Evolutionary conservation across 1,140 invertebrate genomes (phyloP).

Genomic region (Dendrolimus punctatus): DNA sequence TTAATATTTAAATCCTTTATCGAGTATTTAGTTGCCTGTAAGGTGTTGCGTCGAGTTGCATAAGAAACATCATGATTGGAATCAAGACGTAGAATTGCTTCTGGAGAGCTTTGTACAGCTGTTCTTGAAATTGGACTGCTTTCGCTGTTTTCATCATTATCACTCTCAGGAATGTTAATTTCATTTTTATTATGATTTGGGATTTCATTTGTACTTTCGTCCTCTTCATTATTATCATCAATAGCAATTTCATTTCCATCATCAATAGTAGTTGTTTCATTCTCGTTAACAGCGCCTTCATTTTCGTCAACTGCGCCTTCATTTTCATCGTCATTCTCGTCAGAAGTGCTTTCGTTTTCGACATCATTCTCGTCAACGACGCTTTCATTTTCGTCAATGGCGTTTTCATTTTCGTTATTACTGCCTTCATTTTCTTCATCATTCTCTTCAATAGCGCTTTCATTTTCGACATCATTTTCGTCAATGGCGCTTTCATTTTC

Average conservation of each 20-base stretch:
- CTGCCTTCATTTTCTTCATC: slow-evolving; percentile 6
- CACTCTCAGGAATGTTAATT: no score
- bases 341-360: slow-evolving; percentile 3
- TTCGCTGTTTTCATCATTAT: no score
- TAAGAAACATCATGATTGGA: slow-evolving; percentile 30
- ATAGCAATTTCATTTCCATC: slow-evolving; percentile 2
- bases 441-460: slow-evolving; percentile 11
- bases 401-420: slow-evolving; percentile 1
- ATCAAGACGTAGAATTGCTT: slow-evolving; percentile 31
- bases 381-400: slow-evolving; percentile 7
- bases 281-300: slow-evolving; percentile 1
- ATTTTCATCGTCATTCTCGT: slow-evolving; percentile 5
- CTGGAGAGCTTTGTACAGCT: slow-evolving; percentile 30
- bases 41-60: slow-evolving; percentile 20
- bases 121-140: slow-evolving; percentile 1
- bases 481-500: slow-evolving; percentile 3
- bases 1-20: slow-evolving; percentile 28
- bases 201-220: no score
- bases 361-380: slow-evolving; percentile 5
- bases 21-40: slow-evolving; percentile 40
- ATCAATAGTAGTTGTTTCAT: slow-evolving; percentile 1
- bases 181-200: no score
- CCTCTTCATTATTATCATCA: slow-evolving; percentile 2
- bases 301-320: slow-evolving; percentile 6
- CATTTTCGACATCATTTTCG: slow-evolving; percentile 8